A percentile compares a stretch with the other conserved stretches of the same genome.
Conservation (phyloP, 2,888 invertebrate genomes). For the Mesoligia furuncula region DNA sequence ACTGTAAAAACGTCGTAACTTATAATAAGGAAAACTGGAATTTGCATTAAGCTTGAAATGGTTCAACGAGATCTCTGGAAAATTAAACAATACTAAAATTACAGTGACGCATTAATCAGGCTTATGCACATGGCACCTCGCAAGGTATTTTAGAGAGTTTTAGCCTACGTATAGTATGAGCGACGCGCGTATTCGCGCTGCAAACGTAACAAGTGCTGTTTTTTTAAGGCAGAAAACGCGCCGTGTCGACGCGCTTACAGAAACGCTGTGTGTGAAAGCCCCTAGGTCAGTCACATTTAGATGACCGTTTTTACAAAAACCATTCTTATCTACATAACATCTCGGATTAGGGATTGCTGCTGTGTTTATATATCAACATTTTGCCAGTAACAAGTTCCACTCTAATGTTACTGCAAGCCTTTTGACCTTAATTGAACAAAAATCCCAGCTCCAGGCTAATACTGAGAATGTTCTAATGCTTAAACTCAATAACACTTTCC, state of each 20-base stretch:
- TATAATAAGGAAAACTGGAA: constrained; percentile 47
- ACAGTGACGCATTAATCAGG: background rate
- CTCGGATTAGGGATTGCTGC: background rate
- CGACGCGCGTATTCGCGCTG: background rate
- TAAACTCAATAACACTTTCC: constrained; percentile 1
- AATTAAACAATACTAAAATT: constrained; percentile 10
- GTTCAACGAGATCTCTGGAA: constrained; percentile 25
- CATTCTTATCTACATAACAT: background rate
- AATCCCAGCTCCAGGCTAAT: background rate
- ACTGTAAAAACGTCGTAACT: constrained; percentile 51
- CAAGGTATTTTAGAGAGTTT: too few relatives aligned
- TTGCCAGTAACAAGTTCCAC: background rate
- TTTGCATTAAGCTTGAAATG: constrained; percentile 37
- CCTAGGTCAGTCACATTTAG: too few relatives aligned
- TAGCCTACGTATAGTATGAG: background rate
- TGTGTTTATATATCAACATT: background rate
- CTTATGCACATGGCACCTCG: background rate
- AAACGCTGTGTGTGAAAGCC: too few relatives aligned
- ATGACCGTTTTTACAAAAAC: too few relatives aligned
- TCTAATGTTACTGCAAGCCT: background rate
- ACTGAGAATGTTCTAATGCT: background rate
- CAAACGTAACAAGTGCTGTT: background rate
- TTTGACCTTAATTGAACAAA: too few relatives aligned
- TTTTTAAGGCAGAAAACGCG: background rate
- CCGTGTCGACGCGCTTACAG: too few relatives aligned